Evolutionary conservation across 2,888 invertebrate species (phyloP).

Genomic region (Pachycephus smyrnensis): DNA sequence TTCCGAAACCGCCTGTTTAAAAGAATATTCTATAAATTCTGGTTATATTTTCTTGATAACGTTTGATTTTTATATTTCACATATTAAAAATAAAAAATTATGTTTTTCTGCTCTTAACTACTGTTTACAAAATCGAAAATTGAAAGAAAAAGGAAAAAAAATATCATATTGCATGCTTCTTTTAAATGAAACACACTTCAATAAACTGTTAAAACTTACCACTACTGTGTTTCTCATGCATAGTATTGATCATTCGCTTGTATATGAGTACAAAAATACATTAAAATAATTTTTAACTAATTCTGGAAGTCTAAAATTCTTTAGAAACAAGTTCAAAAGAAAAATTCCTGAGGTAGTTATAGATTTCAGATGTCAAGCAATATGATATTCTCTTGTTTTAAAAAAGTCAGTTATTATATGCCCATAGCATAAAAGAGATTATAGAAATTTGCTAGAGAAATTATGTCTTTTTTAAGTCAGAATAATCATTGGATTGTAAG

Average conservation of each 20-base stretch:
- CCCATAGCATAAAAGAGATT: background rate
- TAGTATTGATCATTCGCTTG: no score
- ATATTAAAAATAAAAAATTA: no score
- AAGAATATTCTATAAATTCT: conserved; percentile 12
- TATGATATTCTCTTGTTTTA: background rate
- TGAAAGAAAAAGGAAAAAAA: no score
- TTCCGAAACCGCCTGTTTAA: conserved; percentile 67
- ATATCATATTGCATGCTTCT: no score
- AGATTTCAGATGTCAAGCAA: background rate
- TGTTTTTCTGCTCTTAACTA: no score
- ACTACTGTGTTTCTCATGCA: no score
- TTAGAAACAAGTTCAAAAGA: background rate
- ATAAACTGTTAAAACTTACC: no score
- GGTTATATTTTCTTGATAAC: background rate
- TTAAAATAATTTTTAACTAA: background rate
- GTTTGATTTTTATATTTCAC: background rate
- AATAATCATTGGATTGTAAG: conserved; percentile 22
- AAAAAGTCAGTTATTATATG: background rate
- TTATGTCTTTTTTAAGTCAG: conserved; percentile 16
- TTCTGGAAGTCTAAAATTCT: background rate
- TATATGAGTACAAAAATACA: no score
- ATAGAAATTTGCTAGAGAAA: background rate
- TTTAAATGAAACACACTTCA: no score
- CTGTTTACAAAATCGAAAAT: background rate
- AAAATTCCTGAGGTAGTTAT: background rate